Evolutionary conservation across 1,140 invertebrate genomes (phyloP).

Genomic region (Thaumatotibia leucotreta): DNA sequence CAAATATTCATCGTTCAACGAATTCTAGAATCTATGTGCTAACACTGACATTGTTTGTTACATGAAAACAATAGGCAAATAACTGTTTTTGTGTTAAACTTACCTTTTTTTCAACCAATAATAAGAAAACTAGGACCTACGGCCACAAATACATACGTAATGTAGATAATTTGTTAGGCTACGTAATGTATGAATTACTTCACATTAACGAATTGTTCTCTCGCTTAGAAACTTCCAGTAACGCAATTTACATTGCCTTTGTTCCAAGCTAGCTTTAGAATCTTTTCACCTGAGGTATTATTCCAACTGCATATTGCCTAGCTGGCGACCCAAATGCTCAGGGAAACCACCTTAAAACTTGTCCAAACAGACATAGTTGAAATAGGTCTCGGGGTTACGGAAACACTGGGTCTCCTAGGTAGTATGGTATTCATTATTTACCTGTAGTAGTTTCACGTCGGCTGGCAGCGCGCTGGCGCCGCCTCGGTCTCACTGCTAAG

Average conservation of each 20-base stretch:
- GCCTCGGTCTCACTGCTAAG: constrained; percentile 34
- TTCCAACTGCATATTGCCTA: neutral
- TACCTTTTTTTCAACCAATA: too few relatives aligned
- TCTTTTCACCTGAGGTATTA: neutral
- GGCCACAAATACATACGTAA: too few relatives aligned
- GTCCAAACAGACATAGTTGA: neutral
- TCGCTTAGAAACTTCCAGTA: neutral
- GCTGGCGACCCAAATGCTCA: neutral
- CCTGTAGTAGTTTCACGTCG: constrained; percentile 32
- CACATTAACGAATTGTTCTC: neutral
- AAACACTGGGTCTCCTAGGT: constrained; percentile 30
- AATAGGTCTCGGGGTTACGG: constrained; percentile 15
- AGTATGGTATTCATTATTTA: constrained; percentile 42
- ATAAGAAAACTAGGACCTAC: too few relatives aligned
- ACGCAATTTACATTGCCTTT: neutral
- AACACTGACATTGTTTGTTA: too few relatives aligned
- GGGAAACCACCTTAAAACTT: neutral
- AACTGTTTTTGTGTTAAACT: too few relatives aligned
- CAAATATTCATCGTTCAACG: too few relatives aligned
- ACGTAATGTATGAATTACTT: neutral
- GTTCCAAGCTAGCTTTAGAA: neutral
- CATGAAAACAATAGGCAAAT: too few relatives aligned
- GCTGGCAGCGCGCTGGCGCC: constrained; percentile 22
- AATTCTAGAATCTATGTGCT: too few relatives aligned
- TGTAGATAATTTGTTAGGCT: too few relatives aligned